A percentile compares a stretch with the other conserved stretches of the same genome.
Evolutionary conservation across 2,113 vertebrate species (phyloP).

Genomic region (Cavia aperea): DNA sequence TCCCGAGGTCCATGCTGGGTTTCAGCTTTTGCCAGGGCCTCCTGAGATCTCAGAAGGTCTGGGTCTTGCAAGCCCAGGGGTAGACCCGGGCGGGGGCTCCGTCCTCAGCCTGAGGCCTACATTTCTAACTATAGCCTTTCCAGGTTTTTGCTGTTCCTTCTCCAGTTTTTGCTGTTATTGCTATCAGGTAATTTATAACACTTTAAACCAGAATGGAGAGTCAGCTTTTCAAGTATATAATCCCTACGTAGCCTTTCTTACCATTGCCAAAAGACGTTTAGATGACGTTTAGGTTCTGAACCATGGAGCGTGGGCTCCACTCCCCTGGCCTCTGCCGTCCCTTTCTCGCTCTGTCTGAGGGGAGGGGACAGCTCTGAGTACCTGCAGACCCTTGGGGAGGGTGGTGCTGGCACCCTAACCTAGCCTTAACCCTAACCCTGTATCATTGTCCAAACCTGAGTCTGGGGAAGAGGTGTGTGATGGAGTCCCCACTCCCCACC

Average conservation of each 20-base stretch:
- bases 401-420: background rate
- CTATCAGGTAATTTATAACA: background rate
- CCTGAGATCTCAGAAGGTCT: background rate
- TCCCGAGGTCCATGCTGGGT: background rate
- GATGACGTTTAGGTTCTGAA: background rate
- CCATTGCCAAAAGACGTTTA: background rate
- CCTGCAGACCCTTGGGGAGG: background rate
- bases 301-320: no score
- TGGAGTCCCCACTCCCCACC: background rate
- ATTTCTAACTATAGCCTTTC: background rate
- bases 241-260: background rate
- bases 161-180: background rate
- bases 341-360: no score
- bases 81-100: no score
- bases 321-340: background rate
- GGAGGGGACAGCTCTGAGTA: no score
- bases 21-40: background rate
- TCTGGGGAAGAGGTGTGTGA: background rate
- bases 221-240: background rate
- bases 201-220: background rate
- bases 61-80: background rate
- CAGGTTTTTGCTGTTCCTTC: background rate
- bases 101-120: background rate
- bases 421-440: no score
- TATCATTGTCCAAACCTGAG: background rate